Base-by-base conservation (phyloP, 1,140 invertebrate genomes). In the Rhopalosiphum maidis region DNA sequence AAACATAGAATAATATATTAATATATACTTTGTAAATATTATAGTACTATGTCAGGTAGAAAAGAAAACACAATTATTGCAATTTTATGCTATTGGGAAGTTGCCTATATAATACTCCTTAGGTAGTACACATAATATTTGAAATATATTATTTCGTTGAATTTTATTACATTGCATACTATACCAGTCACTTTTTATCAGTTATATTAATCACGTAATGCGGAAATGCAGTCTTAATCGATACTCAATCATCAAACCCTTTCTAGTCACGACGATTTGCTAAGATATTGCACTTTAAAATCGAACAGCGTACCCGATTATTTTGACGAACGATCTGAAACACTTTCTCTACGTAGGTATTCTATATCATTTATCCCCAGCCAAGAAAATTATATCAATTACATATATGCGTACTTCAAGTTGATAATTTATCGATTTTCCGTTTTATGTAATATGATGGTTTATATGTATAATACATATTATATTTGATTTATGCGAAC, bases 81-180 rank as follows among this genome's bases (percentile, higher is more conserved):
- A 15, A 60, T 30, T 15, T n/a, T 68, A 35, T 23, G 2, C 18
- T 22, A 23, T 83, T 21, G 22, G 5, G 5, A 41, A 83, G 35
- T 83, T 83, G 35, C 82, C 35, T 83, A 83, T 41, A 83, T 83
- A 86, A 46, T 86, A 86, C 85, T 86, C 85, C 85, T 86, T 86
- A 41, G 2, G 11, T 23, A 9, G 11, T 86, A 86, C 85, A 25
- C 41, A 46, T n/a, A 85, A 15, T 60, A 35, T 15, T 68, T 18
- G 18, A 77, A 11, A 68, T 15, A 5, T 86, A 30, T 41, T 25
- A 86, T 86, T 86, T 86, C 43, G 25, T 46, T 43, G 41, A 86
- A 86, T 86, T 22, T 46, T 1, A 4, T 46, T 1, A 4, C 22
- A 85, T 85, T 48, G 0, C 6, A 46, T 86, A 41, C n/a, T 43